These are phyloP conservation scores for Periparus ater DNA, from an alignment of 2,797 vertebrate species.

Conservation along the genomic window DNA sequence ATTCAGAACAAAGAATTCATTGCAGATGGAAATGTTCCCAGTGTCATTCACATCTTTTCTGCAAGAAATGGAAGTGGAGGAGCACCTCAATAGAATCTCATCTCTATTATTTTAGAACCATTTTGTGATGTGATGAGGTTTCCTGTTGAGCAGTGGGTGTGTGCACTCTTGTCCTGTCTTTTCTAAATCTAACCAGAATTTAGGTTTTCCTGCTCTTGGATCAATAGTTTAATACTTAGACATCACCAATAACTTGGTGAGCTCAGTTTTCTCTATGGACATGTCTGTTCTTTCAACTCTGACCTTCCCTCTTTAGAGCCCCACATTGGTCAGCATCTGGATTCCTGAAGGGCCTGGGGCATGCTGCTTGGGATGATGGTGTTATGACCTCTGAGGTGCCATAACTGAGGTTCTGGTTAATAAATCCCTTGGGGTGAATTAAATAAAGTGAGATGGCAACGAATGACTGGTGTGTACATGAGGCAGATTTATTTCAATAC, in stretches of 20 bases:
- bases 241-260: not conserved
- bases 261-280: not conserved
- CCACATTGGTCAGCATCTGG: not conserved
- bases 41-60: not conserved
- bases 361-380: not conserved
- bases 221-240: not conserved
- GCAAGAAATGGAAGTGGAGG: not conserved
- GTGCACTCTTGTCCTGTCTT: not conserved
- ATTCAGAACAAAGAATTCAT: not conserved
- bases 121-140: not conserved
- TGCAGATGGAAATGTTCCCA: not conserved
- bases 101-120: not conserved
- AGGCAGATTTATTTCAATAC: not conserved
- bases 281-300: not conserved
- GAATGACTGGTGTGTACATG: fast-evolving
- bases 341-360: not conserved
- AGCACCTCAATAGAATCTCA: not conserved
- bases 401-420: not conserved
- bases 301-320: not conserved
- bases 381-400: not conserved
- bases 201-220: not conserved
- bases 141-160: not conserved
- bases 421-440: not conserved
- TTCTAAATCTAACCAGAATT: not conserved
- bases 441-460: not conserved